A percentile compares a stretch with the other conserved stretches of the same genome.
phyloP scores from a whole-genome alignment of 2,113 vertebrate genomes.

The Ptychochromis oligacanthus region DNA sequence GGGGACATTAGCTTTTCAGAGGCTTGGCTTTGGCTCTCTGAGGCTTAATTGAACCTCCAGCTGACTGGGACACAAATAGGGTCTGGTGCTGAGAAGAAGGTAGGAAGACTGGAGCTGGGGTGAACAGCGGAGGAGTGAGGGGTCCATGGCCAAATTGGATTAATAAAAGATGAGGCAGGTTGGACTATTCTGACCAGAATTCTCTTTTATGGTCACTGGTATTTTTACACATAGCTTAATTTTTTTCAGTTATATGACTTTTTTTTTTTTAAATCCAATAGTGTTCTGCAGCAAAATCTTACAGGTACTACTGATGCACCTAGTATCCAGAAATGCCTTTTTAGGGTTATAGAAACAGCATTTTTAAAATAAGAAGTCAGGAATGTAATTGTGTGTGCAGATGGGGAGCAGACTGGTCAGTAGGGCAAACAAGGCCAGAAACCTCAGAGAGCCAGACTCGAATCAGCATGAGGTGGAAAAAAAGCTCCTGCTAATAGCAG shows the following conservation, averaged over 20 bases:
- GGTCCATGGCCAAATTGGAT: not conserved
- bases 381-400: conserved; percentile 27
- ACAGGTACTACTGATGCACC: not conserved
- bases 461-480: conserved; percentile 68
- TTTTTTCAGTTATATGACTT: not conserved
- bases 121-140: not conserved
- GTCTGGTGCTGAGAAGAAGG: conserved; percentile 21
- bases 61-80: conserved; percentile 60
- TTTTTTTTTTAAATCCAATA: not conserved
- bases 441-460: conserved; percentile 48
- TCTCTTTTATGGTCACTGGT: not conserved
- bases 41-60: conserved; percentile 69
- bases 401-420: conserved; percentile 37
- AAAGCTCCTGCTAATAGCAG: conserved; percentile 53
- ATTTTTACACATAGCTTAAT: accelerated
- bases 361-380: conserved; percentile 1
- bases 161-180: not conserved
- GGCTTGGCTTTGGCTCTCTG: conserved; percentile 50
- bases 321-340: not conserved
- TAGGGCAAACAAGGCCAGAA: conserved; percentile 36
- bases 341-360: not conserved
- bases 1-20: conserved; percentile 61
- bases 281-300: not conserved
- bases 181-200: not conserved
- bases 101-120: not conserved